phyloP scores from a whole-genome alignment of 2,888 invertebrate species.

The Dicyrtoma fusca region DNA sequence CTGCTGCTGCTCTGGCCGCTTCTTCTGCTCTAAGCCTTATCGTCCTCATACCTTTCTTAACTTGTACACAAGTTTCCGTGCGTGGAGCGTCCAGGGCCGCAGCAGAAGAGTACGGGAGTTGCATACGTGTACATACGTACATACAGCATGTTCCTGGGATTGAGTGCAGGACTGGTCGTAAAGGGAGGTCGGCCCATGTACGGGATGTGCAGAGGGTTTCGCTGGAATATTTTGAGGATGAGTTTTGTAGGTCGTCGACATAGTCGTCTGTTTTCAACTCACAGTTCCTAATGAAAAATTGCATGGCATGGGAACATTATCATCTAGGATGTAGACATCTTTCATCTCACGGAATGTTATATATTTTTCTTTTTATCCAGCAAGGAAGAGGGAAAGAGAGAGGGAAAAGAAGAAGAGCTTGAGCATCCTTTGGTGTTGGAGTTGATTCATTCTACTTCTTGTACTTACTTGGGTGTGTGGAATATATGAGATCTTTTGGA shows the following conservation, averaged over 20 bases:
- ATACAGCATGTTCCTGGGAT: too few relatives aligned
- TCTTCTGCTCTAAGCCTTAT: too few relatives aligned
- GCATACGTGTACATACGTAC: too few relatives aligned
- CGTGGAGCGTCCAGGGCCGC: too few relatives aligned
- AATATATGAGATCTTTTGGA: not conserved
- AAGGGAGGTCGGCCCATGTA: too few relatives aligned
- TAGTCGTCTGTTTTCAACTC: not conserved
- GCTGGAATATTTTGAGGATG: not conserved
- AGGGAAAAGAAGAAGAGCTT: not conserved
- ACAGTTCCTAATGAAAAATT: conserved; percentile 20
- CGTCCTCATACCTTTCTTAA: too few relatives aligned
- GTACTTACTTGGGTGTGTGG: not conserved
- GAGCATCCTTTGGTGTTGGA: not conserved
- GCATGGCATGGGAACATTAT: conserved; percentile 16
- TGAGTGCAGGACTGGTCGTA: too few relatives aligned
- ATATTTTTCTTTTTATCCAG: conserved; percentile 15
- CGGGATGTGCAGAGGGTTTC: too few relatives aligned
- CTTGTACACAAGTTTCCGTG: too few relatives aligned
- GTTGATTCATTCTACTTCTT: not conserved
- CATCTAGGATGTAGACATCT: conserved; percentile 21
- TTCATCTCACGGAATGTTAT: conserved; percentile 25
- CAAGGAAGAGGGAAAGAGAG: not conserved
- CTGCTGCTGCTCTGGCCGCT: too few relatives aligned
- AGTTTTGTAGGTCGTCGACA: conserved; percentile 12
- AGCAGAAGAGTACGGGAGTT: too few relatives aligned